These are phyloP conservation scores for Mamestra brassicae DNA, from an alignment of 2,888 invertebrate species.

Conservation along the genomic window DNA sequence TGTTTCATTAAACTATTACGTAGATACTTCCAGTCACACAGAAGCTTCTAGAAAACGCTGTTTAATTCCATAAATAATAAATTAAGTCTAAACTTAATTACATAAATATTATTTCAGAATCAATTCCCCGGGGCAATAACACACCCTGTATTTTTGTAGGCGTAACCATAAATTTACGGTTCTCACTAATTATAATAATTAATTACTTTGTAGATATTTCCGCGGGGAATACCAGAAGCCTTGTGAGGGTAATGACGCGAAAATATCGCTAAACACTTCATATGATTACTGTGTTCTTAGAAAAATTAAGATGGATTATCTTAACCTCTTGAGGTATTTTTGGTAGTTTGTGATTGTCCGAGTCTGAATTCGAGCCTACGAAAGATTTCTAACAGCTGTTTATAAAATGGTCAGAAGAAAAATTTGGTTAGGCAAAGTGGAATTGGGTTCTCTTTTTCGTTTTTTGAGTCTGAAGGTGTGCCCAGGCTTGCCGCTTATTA, in stretches of 20 bases:
- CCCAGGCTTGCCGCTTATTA: too few relatives aligned
- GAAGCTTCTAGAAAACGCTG: neutral
- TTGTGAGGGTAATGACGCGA: constrained; percentile 48
- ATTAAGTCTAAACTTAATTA: constrained; percentile 22
- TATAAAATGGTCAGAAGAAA: neutral
- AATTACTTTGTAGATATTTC: constrained; percentile 72
- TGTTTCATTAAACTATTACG: neutral
- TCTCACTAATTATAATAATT: constrained; percentile 72
- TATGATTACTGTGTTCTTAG: constrained; percentile 54
- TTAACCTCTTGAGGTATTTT: neutral
- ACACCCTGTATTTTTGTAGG: constrained; percentile 58
- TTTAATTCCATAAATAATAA: neutral
- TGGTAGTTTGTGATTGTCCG: neutral
- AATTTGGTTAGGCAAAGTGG: too few relatives aligned
- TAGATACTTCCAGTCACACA: neutral
- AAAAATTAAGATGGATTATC: constrained; percentile 24
- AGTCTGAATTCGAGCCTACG: neutral
- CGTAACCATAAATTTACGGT: constrained; percentile 64
- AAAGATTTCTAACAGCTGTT: neutral
- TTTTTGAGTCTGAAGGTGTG: too few relatives aligned
- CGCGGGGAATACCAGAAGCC: constrained; percentile 63
- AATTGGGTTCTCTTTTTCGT: too few relatives aligned
- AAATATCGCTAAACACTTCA: constrained; percentile 54
- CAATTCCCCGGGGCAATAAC: constrained; percentile 39
- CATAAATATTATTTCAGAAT: constrained; percentile 23